Conservation (phyloP, 2,113 vertebrate species). For the Corynorhinus townsendii region DNA sequence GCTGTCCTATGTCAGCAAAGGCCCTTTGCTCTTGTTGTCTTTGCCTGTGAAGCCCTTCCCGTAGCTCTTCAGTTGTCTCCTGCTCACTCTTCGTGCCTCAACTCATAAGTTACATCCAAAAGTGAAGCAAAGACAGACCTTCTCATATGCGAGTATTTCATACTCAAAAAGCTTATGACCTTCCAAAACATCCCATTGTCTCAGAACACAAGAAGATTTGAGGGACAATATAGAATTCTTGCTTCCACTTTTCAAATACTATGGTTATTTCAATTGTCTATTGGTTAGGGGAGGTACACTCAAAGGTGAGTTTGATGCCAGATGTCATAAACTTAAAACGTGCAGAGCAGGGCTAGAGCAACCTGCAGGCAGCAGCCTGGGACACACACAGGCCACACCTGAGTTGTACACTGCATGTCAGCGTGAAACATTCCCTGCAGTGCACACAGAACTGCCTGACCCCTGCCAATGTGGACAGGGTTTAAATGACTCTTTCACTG, state of each 20-base stretch:
- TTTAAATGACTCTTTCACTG: neutral
- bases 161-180: neutral
- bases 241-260: neutral
- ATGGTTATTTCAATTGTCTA: neutral
- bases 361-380: neutral
- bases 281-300: neutral
- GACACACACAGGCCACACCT: fast-evolving
- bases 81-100: neutral
- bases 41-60: neutral
- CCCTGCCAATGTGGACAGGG: neutral
- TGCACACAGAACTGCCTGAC: neutral
- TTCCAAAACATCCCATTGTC: neutral
- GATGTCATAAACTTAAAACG: neutral
- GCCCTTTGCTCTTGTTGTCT: neutral
- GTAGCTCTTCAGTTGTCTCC: neutral
- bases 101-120: neutral
- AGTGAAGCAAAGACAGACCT: neutral
- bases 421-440: neutral
- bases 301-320: neutral
- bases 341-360: neutral
- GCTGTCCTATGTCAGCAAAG: neutral
- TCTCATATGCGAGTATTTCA: neutral
- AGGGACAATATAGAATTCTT: neutral
- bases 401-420: neutral
- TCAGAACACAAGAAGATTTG: neutral